These are phyloP conservation scores for Micromussa lordhowensis DNA, from an alignment of 92 coral and sea anemone species.

Conservation along the genomic window DNA sequence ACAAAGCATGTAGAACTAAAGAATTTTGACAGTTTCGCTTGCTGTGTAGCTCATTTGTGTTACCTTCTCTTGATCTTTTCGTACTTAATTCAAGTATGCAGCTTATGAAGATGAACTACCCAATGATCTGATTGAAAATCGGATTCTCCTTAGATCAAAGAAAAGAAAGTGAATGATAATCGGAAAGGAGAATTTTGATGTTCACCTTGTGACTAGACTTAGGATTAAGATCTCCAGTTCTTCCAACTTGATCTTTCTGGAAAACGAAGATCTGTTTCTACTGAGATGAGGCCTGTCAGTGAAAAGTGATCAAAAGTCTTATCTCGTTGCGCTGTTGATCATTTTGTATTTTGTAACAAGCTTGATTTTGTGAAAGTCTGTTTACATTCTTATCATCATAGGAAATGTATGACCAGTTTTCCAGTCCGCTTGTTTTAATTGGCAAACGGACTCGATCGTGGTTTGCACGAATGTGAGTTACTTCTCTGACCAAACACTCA, in stretches of 20 bases:
- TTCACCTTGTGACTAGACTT: background rate
- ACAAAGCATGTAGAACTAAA: too few relatives aligned
- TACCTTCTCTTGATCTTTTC: background rate
- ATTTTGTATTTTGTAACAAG: background rate
- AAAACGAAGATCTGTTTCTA: too few relatives aligned
- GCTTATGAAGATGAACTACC: background rate
- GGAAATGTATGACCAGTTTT: background rate
- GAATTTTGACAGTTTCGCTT: too few relatives aligned
- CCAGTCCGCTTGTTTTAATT: background rate
- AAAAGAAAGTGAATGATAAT: background rate
- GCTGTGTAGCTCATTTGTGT: background rate
- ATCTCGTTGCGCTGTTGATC: too few relatives aligned
- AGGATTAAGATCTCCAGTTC: background rate
- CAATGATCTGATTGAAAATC: background rate
- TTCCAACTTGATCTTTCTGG: background rate
- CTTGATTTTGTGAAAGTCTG: background rate
- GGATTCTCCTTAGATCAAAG: background rate
- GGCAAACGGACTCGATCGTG: background rate
- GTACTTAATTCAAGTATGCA: background rate
- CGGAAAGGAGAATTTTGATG: background rate
- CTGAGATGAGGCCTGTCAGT: background rate
- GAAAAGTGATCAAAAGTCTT: too few relatives aligned
- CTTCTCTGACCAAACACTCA: too few relatives aligned
- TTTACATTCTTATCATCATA: background rate
- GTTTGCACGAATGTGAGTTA: background rate